phyloP scores from a whole-genome alignment of 1,140 invertebrate species.

The Eriosoma lanigerum region DNA sequence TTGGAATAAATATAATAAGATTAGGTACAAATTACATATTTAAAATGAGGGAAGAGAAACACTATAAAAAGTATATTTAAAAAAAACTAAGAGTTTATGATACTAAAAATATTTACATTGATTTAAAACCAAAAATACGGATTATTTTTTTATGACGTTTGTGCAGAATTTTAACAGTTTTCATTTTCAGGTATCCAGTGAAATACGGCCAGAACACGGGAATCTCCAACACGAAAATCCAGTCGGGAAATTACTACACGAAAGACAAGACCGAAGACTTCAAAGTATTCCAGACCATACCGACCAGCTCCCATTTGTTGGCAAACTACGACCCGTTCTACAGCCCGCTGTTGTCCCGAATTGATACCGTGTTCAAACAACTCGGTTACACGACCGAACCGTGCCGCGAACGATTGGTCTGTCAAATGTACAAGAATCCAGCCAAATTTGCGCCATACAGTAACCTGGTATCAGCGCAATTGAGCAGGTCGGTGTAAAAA shows the following conservation, averaged over 20 bases:
- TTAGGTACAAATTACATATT: too few relatives aligned
- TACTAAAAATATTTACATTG: too few relatives aligned
- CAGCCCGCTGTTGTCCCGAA: slow-evolving; percentile 74
- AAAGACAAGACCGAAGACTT: slow-evolving; percentile 62
- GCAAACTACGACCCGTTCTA: slow-evolving; percentile 87
- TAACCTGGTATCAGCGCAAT: slow-evolving; percentile 81
- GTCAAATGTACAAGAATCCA: slow-evolving; percentile 81
- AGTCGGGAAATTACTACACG: slow-evolving; percentile 56
- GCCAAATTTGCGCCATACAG: slow-evolving; percentile 83
- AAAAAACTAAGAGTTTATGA: too few relatives aligned
- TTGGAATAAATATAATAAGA: too few relatives aligned
- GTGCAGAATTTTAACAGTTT: too few relatives aligned
- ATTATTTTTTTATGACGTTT: too few relatives aligned
- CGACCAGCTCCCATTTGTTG: slow-evolving; percentile 74
- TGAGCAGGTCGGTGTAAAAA: slow-evolving; percentile 68
- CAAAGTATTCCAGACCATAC: slow-evolving; percentile 81
- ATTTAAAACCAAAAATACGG: too few relatives aligned
- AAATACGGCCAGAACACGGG: slow-evolving; percentile 9
- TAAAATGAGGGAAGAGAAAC: too few relatives aligned
- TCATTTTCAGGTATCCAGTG: background rate
- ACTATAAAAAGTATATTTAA: too few relatives aligned
- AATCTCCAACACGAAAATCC: slow-evolving; percentile 8
- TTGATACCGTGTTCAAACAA: slow-evolving; percentile 80
- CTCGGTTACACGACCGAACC: slow-evolving; percentile 69
- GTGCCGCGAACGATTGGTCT: slow-evolving; percentile 78